phyloP scores from a whole-genome alignment of 2,888 invertebrate genomes.

The Lasioglossum lativentre region DNA sequence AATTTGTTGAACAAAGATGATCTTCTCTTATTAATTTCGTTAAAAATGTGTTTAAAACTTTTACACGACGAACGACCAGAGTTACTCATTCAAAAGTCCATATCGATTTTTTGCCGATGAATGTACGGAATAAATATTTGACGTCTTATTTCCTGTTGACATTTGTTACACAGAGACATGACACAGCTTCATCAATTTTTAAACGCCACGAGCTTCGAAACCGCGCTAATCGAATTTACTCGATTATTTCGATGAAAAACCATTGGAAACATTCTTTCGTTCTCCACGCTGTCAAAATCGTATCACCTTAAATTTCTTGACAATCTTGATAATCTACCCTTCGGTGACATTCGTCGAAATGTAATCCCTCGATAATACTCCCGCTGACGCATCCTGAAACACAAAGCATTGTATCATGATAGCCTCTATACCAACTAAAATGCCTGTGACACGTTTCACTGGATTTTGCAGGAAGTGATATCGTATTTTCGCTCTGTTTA shows the following conservation, averaged over 20 bases:
- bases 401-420: conserved; percentile 7
- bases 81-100: not conserved
- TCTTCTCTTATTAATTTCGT: not conserved
- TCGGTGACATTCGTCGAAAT: conserved; percentile 19
- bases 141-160: not conserved
- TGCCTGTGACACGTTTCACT: not conserved
- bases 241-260: not conserved
- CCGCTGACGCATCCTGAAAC: conserved; percentile 31
- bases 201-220: not conserved
- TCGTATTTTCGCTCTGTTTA: not conserved
- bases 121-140: not conserved
- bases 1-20: too few species aligned
- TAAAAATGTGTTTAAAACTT: not conserved
- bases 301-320: conserved; percentile 30
- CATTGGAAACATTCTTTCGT: not conserved
- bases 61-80: not conserved
- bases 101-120: not conserved
- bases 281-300: not conserved
- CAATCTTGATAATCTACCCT: conserved; percentile 31
- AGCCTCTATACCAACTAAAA: conserved; percentile 18
- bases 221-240: not conserved
- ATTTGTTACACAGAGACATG: not conserved
- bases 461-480: not conserved
- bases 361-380: conserved; percentile 51
- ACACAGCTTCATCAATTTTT: not conserved